Evolutionary conservation across 2,888 invertebrate species (phyloP), one percentile per base, ranked within the genome.

Genomic region (Horisme vitalbata): DNA sequence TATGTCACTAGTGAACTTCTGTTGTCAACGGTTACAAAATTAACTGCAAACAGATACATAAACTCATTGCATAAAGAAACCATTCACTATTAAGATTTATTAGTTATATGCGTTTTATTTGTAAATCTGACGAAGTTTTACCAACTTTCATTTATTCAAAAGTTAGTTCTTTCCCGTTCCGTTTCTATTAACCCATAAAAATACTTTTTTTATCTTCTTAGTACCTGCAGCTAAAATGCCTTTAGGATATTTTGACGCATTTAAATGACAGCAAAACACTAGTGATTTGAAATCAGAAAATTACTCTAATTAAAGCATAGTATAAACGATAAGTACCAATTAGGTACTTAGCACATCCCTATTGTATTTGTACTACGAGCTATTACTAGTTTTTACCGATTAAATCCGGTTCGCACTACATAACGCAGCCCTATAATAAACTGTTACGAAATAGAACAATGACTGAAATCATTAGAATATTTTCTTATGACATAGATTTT

Each of bases 331-430:
- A n/a, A n/a, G n/a, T n/a, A n/a, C n/a, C n/a, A n/a, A n/a, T n/a
- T n/a, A n/a, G n/a, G 18, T 11, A 31, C 7, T 7, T 31, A 8
- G n/a, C 15, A 8, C 24, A 31, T 33, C 18, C 13, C 28, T 30
- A 28, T 35, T 27, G 6, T n/a, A n/a, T n/a, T n/a, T n/a, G n/a
- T 12, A 33, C 28, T 14, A 21, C 10, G 13, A 13, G 33, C 21
- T 21, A 23, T 28, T 33, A 38, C 21, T 8, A 35, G 35, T 30
- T 14, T 24, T 34, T 31, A 35, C 9, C 34, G 13, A 10, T 31
- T 2, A 31, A 26, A 46, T 35, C 46, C 14, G 20, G 39, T 31
- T 41, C 7, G 2, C 10, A 31, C 24, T 18, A 37, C 35, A 14
- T 21, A 3, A 7, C 20, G 4, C 28, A 9, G 20, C 5, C 10